phyloP scores from a whole-genome alignment of 2,797 vertebrate species.

The Sebastes diploproa region DNA sequence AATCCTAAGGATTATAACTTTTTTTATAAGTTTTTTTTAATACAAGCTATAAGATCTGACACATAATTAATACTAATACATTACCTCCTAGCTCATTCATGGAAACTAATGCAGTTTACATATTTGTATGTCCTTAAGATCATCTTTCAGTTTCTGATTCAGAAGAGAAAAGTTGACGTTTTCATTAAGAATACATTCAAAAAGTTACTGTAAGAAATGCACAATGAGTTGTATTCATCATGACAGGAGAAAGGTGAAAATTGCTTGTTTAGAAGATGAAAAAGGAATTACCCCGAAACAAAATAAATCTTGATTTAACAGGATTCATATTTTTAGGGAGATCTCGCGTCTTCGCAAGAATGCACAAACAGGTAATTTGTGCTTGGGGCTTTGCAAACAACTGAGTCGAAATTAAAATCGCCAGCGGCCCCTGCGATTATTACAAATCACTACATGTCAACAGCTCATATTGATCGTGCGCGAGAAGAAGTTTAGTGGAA shows the following conservation, averaged over 20 bases:
- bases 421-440: slow-evolving; percentile 36
- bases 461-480: slow-evolving; percentile 39
- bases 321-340: slow-evolving; percentile 37
- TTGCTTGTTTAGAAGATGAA: slow-evolving; percentile 20
- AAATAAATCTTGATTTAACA: not conserved
- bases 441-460: slow-evolving; percentile 37
- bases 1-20: too few relatives aligned
- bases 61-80: too few relatives aligned
- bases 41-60: too few relatives aligned
- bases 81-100: too few relatives aligned
- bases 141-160: not conserved
- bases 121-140: not conserved
- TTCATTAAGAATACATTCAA: not conserved
- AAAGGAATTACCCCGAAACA: slow-evolving; percentile 7
- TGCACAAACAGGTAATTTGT: slow-evolving; percentile 43
- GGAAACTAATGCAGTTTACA: not conserved
- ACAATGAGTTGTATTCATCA: not conserved
- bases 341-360: slow-evolving; percentile 23
- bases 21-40: too few relatives aligned
- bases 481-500: not conserved
- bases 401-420: slow-evolving; percentile 38
- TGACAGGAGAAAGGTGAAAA: slow-evolving; percentile 15
- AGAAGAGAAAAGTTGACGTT: not conserved
- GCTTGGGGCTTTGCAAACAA: slow-evolving; percentile 26
- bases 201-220: not conserved